phyloP scores from a whole-genome alignment of 2,113 vertebrate genomes.

The Clupea harengus region DNA sequence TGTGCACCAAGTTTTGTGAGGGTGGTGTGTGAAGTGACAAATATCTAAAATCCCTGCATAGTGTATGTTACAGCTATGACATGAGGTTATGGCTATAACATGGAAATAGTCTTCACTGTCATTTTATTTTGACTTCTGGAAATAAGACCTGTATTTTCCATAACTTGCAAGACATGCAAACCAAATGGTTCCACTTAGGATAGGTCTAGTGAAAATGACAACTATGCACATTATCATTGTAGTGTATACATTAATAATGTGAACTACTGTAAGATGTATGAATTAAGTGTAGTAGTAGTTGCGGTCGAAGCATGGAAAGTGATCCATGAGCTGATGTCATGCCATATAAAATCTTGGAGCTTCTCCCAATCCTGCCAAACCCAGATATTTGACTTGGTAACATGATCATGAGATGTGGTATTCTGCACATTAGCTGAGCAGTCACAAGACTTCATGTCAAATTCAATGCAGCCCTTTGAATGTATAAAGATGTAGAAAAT shows the following conservation, averaged over 20 bases:
- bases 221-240: background rate
- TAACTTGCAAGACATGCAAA: constrained; percentile 16
- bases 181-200: constrained; percentile 31
- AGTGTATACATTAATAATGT: background rate
- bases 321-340: constrained; percentile 2
- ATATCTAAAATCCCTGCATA: background rate
- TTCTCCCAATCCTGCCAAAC: background rate
- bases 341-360: constrained; percentile 3
- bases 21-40: too few species aligned
- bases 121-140: background rate
- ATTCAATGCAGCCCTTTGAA: background rate
- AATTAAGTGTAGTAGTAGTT: constrained; percentile 12
- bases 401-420: background rate
- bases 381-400: constrained; percentile 1
- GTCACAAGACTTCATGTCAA: background rate
- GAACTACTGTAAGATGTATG: constrained; percentile 1
- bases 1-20: background rate
- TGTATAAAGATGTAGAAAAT: background rate
- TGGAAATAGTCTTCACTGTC: background rate
- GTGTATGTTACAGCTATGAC: background rate
- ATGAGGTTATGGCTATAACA: background rate
- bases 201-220: constrained; percentile 24
- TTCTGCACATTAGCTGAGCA: background rate
- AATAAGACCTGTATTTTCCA: constrained; percentile 21
- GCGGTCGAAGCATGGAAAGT: background rate